These are phyloP conservation scores for Manis pentadactyla DNA, from an alignment of 2,797 vertebrate genomes.

Conservation along the genomic window DNA sequence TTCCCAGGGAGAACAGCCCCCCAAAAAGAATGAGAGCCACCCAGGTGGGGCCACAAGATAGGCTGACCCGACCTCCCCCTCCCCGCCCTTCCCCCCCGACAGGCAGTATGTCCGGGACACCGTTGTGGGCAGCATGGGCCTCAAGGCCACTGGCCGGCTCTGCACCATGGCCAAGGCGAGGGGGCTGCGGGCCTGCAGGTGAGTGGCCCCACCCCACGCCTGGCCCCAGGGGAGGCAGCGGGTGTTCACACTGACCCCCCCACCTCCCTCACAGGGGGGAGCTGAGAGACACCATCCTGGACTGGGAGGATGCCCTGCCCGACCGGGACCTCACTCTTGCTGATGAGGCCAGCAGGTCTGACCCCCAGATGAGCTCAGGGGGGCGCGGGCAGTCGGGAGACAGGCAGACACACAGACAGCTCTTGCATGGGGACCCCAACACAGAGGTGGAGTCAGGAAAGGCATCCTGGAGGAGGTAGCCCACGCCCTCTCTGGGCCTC, in stretches of 20 bases:
- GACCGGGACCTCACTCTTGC: conserved; percentile 94
- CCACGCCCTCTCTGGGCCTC: background rate
- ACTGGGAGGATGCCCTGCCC: conserved; percentile 97
- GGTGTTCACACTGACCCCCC: background rate
- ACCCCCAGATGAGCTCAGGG: background rate
- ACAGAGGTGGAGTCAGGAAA: background rate
- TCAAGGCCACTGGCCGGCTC: conserved; percentile 94
- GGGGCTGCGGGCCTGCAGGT: conserved; percentile 97
- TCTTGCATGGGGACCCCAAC: no score
- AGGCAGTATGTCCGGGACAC: conserved; percentile 96
- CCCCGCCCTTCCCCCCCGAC: background rate
- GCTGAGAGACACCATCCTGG: conserved; percentile 96
- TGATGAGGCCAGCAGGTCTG: conserved; percentile 95
- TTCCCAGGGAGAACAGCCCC: background rate
- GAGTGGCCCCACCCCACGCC: background rate
- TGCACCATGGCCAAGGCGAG: conserved; percentile 94
- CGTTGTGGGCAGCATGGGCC: conserved; percentile 97
- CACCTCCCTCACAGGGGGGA: conserved; percentile 90
- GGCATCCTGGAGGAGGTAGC: background rate
- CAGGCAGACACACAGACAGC: background rate
- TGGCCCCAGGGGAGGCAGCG: fast-evolving
- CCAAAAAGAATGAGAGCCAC: background rate
- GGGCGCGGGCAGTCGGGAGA: fast-evolving
- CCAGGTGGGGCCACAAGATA: fast-evolving
- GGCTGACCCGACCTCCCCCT: background rate